phyloP scores from a whole-genome alignment of 2,113 vertebrate species.

The Jaculus jaculus region DNA sequence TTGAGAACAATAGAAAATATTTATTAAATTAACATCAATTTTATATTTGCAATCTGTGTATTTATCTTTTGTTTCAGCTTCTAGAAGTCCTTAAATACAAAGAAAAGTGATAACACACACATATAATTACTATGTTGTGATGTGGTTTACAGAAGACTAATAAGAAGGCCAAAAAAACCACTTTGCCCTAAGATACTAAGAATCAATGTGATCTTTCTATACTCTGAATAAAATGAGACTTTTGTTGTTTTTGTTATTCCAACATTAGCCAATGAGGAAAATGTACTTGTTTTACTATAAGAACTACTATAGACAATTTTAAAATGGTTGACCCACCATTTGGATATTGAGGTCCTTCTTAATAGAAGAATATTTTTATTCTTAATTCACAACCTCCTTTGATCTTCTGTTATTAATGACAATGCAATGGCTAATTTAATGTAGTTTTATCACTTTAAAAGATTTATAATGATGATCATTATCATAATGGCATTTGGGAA shows the following conservation, averaged over 20 bases:
- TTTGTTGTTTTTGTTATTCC: background rate
- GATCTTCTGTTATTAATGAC: background rate
- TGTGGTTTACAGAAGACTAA: background rate
- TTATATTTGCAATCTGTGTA: background rate
- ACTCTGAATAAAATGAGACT: background rate
- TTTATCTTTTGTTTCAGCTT: background rate
- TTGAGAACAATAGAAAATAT: background rate
- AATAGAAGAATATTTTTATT: background rate
- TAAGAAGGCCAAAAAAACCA: background rate
- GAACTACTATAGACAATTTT: background rate
- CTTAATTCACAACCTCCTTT: background rate
- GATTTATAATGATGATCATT: constrained; percentile 25
- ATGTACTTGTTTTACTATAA: background rate
- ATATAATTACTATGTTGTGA: background rate
- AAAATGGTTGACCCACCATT: background rate
- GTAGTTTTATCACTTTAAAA: background rate
- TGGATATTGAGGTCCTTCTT: background rate
- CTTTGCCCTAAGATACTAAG: background rate
- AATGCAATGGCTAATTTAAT: background rate
- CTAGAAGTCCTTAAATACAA: background rate
- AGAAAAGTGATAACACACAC: background rate
- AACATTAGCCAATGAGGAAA: background rate
- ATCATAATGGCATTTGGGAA: constrained; percentile 41
- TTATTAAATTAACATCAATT: background rate
- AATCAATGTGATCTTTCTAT: background rate